These are phyloP conservation scores for Chrysina gloriosa DNA, from an alignment of 2,888 invertebrate genomes.

Conservation along the genomic window DNA sequence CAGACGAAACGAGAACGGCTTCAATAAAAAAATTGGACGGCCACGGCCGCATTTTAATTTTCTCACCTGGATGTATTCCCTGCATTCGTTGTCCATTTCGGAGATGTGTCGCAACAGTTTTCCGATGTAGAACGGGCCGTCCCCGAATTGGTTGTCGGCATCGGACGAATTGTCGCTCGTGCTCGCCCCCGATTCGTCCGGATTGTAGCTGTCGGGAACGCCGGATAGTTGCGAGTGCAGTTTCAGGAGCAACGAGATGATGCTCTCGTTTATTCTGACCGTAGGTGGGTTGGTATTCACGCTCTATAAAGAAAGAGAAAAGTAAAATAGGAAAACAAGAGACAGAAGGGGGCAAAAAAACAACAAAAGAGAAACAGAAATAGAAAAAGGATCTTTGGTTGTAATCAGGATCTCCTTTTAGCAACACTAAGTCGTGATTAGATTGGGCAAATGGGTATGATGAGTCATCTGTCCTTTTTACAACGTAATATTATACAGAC, in stretches of 20 bases:
- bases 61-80: constrained; percentile 69
- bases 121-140: constrained; percentile 89
- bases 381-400: no score
- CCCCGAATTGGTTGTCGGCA: constrained; percentile 71
- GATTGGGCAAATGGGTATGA: no score
- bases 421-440: no score
- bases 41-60: neutral
- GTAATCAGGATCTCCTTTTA: no score
- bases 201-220: constrained; percentile 79
- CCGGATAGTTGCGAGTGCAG: constrained; percentile 91
- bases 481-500: no score
- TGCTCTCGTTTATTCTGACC: constrained; percentile 81
- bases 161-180: constrained; percentile 51
- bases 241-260: constrained; percentile 88
- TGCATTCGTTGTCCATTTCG: constrained; percentile 76
- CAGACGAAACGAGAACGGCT: neutral
- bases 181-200: constrained; percentile 60
- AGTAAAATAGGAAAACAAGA: neutral
- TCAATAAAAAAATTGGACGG: neutral
- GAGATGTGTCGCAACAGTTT: constrained; percentile 82
- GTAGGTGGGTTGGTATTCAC: constrained; percentile 57
- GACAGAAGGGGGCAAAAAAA: no score
- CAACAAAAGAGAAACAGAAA: no score
- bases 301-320: constrained; percentile 49
- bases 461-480: no score